These are phyloP conservation scores for Pelmatolapia mariae DNA, from an alignment of 2,113 vertebrate species.

Conservation along the genomic window DNA sequence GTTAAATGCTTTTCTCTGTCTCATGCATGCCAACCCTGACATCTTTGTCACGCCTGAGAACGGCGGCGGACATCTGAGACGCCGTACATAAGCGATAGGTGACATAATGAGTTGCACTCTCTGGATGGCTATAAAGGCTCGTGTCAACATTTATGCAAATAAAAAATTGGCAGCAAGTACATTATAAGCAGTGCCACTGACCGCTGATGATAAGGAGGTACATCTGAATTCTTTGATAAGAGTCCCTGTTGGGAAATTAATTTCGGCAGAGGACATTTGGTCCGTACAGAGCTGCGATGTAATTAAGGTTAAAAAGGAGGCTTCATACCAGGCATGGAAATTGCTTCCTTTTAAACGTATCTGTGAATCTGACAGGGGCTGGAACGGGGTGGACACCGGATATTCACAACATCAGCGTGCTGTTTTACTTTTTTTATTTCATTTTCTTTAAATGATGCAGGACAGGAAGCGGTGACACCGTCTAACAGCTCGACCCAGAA, in stretches of 20 bases:
- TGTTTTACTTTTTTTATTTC: neutral
- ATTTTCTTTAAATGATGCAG: neutral
- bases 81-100: neutral
- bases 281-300: slow-evolving; percentile 24
- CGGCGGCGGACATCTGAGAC: slow-evolving; percentile 19
- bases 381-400: neutral
- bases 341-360: slow-evolving; percentile 38
- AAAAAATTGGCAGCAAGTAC: slow-evolving; percentile 29
- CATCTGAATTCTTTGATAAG: slow-evolving; percentile 45
- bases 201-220: slow-evolving; percentile 40
- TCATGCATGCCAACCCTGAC: neutral
- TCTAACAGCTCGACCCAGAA: neutral
- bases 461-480: neutral
- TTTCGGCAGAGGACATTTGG: slow-evolving; percentile 39
- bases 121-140: slow-evolving; percentile 40
- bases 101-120: slow-evolving; percentile 28
- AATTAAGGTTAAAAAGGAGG: slow-evolving; percentile 53
- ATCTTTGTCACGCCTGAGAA: neutral
- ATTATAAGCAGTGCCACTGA: slow-evolving; percentile 29
- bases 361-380: neutral
- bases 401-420: neutral
- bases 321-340: slow-evolving; percentile 31
- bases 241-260: slow-evolving; percentile 47
- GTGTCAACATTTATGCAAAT: slow-evolving; percentile 50
- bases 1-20: neutral